Percentiles rank a stretch among this genome's conserved stretches.
Evolutionary conservation across 2,797 vertebrate species (phyloP).

Genomic region (Aldrovandia affinis): DNA sequence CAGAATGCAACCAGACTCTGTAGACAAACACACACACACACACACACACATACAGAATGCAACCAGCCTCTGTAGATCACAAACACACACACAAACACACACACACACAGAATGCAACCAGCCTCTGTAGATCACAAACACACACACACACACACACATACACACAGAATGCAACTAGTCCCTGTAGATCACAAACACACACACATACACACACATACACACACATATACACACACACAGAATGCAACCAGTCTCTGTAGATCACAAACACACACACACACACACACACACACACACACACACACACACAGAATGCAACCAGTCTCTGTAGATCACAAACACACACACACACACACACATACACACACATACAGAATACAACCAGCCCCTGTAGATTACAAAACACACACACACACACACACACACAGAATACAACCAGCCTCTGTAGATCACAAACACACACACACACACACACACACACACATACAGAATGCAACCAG

Average conservation of each 20-base stretch:
- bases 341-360: not conserved
- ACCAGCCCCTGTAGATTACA: not conserved
- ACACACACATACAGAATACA: not conserved
- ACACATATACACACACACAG: not conserved
- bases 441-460: too few relatives aligned
- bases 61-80: not conserved
- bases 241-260: not conserved
- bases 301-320: not conserved
- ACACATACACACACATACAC: not conserved
- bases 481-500: not conserved
- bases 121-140: too few relatives aligned
- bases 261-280: too few relatives aligned
- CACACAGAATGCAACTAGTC: not conserved
- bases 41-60: not conserved
- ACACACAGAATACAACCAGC: not conserved
- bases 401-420: not conserved
- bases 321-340: not conserved
- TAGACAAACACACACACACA: not conserved
- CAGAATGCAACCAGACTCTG: not conserved
- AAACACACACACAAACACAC: too few relatives aligned
- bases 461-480: conserved; percentile 18
- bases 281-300: not conserved
- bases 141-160: conserved; percentile 13
- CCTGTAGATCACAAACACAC: not conserved
- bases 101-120: not conserved